Conservation (phyloP, 2,888 invertebrate genomes). For the Incurvaria masculella region DNA sequence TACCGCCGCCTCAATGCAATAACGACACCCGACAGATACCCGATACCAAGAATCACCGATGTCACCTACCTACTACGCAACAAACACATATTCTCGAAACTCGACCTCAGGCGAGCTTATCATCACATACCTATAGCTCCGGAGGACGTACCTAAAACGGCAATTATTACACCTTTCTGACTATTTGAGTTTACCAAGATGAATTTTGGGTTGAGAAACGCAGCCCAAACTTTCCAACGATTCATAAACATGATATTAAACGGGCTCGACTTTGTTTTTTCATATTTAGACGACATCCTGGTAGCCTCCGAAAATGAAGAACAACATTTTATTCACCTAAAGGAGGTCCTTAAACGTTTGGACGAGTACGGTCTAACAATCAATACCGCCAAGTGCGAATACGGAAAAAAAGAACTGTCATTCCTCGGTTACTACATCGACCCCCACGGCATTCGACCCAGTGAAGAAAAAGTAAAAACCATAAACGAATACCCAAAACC, state of each 20-base stretch:
- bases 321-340: constrained; percentile 9
- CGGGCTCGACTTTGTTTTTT: constrained; percentile 3
- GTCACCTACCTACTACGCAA: constrained; percentile 5
- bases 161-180: constrained; percentile 27
- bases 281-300: constrained; percentile 7
- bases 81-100: constrained; percentile 14
- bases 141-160: constrained; percentile 27
- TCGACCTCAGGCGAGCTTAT: constrained; percentile 22
- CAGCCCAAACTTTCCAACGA: constrained; percentile 22
- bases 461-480: constrained; percentile 13
- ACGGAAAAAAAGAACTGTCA: constrained; percentile 10
- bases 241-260: constrained; percentile 4
- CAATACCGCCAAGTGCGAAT: constrained; percentile 11
- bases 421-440: constrained; percentile 16
- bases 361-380: constrained; percentile 8
- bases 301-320: neutral
- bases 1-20: neutral
- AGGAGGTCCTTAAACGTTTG: constrained; percentile 4
- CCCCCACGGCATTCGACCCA: constrained; percentile 11
- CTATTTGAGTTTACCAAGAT: constrained; percentile 25
- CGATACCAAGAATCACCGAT: constrained; percentile 6
- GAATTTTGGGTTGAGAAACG: constrained; percentile 25
- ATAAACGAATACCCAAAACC: constrained; percentile 12
- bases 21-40: constrained; percentile 3
- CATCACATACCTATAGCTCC: constrained; percentile 25